Evolutionary conservation across 2,113 vertebrate species (phyloP).

Genomic region (Nannospalax galili): DNA sequence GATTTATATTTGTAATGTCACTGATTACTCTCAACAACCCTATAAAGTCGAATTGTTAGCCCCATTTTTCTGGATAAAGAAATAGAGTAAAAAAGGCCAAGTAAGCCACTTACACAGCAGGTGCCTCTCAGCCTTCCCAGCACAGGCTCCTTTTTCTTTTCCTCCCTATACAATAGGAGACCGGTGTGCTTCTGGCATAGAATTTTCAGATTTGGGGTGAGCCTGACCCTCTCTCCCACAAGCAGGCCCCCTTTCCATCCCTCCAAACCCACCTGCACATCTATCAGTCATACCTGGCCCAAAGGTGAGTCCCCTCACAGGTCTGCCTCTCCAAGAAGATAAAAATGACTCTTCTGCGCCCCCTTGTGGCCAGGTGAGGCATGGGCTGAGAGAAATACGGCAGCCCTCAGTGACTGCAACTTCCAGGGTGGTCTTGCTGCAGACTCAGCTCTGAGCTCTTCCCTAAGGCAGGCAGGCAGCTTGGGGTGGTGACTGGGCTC

Average conservation of each 20-base stretch:
- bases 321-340: not conserved
- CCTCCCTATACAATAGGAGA: not conserved
- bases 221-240: fast-evolving
- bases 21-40: not conserved
- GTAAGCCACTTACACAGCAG: not conserved
- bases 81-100: not conserved
- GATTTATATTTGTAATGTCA: not conserved
- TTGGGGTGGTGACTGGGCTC: not conserved
- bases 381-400: not conserved
- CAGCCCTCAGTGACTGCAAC: not conserved
- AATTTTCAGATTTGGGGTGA: not conserved
- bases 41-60: not conserved
- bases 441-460: no score
- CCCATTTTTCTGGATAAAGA: not conserved
- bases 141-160: not conserved
- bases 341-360: slow-evolving; percentile 57
- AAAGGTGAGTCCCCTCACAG: not conserved
- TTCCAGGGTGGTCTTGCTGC: not conserved
- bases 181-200: not conserved
- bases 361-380: slow-evolving; percentile 77
- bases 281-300: not conserved
- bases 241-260: not conserved
- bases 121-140: not conserved
- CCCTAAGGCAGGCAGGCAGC: fast-evolving
- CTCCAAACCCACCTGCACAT: not conserved